Base-by-base conservation (phyloP, 2,888 invertebrate species). In the Clanis bilineata region DNA sequence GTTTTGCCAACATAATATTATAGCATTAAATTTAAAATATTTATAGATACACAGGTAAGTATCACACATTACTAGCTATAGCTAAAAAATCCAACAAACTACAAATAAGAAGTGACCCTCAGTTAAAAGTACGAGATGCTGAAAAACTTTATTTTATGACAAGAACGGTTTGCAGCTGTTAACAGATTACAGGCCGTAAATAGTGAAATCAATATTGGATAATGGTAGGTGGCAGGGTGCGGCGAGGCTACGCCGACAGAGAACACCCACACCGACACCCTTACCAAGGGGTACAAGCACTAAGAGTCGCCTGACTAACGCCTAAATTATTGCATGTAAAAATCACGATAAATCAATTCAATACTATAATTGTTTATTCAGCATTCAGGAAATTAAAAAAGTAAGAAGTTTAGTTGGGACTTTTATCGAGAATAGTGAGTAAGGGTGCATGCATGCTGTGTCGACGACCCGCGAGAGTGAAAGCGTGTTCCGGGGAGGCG, bases 381-480 rank as follows among this genome's bases (percentile, higher is more conserved):
- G 18, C 15, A 41, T 51, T 54, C 15, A 18, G 3, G 55, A 45
- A 58, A 61, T 61, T 58, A 51, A 56, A 38, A 23, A 22, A 43
- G 25, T 55, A 28, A 55, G 25, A 25, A 9, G 43, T 51, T 45
- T 39, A 15, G 38, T 25, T 41, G 56, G 45, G 36, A 51, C 61
- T 44, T 39, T 58, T 28, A 39, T 81, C 83, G 85, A 86, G 83
- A 76, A 76, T 71, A 69, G 62, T 62, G 65, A 76, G 89, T 88
- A 87, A 80, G 88, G 90, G 88, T 79, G 80, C 73, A 71, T 83
- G 74, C 82, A 80, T 82, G 79, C 84, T 83, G 82, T 86, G 91
- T 90, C 91, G 90, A 79, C 87, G 91, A 91, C 90, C 88, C 78
- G 85, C 81, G 89, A 88, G 88, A 90, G 90, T 89, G 90, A 88